Evolutionary conservation across 2,113 vertebrate species (phyloP), one percentile per base, ranked within the genome.

Genomic region (Bombycilla garrulus): DNA sequence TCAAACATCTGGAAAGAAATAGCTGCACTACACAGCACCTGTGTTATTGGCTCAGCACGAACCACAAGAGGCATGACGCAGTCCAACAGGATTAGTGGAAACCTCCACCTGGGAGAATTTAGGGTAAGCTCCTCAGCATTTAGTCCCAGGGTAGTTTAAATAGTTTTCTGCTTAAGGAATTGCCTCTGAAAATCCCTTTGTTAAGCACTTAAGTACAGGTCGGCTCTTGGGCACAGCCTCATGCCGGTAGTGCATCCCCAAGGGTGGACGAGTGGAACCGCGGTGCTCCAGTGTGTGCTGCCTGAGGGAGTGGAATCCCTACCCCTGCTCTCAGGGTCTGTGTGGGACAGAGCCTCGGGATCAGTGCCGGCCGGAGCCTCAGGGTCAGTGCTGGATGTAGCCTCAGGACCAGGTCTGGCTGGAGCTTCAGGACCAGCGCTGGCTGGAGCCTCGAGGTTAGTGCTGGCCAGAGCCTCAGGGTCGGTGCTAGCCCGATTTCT

Each of bases 151-250:
- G 51, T 89, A 89, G 83, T 92, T 96, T 84, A 91, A 95, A 94
- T 95, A 94, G 67, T 89, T 96, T 95, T 89, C 80, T 86, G 23
- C 83, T 78, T 95, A 95, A 93, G 35, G 72, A 72, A 78, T 94
- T 54, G 80, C 28, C 86, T 86, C 77, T 16, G 60, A 83, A 96
- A 96, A 96, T 92, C 89, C 69, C 56, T 73, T 36, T 38, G 83
- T 91, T 95, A 95, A 92, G 91, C 77, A 26, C 83, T 95, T 92
- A 92, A 93, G 26, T n/a, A 16, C 82, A 91, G 86, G 64, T 74
- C 15, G 0, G 54, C 54, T 65, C 62, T 36, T 6, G 81, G 93
- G 82, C 79, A 28, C 40, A 5, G 79, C 66, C 47, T 44, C 35
- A 1, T 7, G 44, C 0, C 0, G 7, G 24, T 4, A 11, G 45